Conservation (phyloP, 2,113 vertebrate genomes). For the Mystacornis crossleyi region DNA sequence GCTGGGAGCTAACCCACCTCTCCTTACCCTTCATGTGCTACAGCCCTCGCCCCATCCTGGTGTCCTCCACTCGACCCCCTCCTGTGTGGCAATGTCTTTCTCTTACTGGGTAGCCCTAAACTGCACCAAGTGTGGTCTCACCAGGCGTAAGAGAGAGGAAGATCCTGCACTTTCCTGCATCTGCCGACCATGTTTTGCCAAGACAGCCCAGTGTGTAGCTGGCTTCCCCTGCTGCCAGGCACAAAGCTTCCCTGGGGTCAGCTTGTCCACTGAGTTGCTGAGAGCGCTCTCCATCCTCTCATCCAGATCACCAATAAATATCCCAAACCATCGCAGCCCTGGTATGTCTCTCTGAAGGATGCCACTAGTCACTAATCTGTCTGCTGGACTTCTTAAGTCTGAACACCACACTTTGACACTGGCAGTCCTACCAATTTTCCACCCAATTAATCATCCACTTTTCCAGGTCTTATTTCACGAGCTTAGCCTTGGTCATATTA, state of each 20-base stretch:
- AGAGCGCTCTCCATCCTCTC: fast-evolving
- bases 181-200: fast-evolving
- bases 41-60: background rate
- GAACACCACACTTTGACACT: background rate
- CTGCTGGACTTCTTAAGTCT: background rate
- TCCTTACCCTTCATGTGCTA: background rate
- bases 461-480: background rate
- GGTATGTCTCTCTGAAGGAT: background rate
- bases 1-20: background rate
- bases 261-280: background rate
- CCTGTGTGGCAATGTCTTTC: background rate
- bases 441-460: background rate
- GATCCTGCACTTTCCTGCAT: background rate
- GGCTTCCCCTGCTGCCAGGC: background rate
- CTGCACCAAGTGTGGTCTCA: background rate
- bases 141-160: background rate
- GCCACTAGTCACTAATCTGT: background rate
- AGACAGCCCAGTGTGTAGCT: background rate
- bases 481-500: background rate
- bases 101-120: background rate
- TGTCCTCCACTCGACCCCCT: background rate
- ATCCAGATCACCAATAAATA: background rate
- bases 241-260: background rate
- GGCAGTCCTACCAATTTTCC: background rate
- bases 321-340: background rate